Conservation (phyloP, 2,888 invertebrate species). For the Ormyrus pomaceus region DNA sequence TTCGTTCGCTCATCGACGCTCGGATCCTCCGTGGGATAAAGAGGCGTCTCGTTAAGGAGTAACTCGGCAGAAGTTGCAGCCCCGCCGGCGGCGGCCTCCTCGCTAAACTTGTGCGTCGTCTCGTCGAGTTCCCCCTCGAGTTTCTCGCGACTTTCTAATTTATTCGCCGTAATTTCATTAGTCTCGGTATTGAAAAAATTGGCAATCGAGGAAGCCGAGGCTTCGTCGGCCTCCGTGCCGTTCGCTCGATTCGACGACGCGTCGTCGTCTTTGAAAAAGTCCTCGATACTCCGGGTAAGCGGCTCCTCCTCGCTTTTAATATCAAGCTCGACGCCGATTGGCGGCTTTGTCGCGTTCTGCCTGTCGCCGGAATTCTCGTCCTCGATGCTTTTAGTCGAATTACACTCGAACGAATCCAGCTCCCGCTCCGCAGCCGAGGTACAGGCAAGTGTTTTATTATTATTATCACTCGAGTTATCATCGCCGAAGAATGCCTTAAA, state of each 20-base stretch:
- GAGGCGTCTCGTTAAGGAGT: neutral
- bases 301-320: constrained; percentile 3
- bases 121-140: neutral
- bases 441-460: neutral
- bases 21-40: neutral
- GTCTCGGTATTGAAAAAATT: too few species aligned
- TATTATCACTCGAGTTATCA: neutral
- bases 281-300: constrained; percentile 6
- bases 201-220: too few species aligned
- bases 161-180: neutral
- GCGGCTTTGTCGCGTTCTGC: neutral
- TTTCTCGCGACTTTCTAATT: neutral
- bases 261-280: neutral
- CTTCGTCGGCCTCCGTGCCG: too few species aligned
- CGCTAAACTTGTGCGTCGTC: neutral
- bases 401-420: constrained; percentile 15
- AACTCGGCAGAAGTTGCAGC: neutral
- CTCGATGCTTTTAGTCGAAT: constrained; percentile 36
- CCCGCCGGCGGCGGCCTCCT: neutral
- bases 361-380: neutral
- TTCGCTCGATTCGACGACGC: neutral
- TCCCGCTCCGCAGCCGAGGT: neutral
- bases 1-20: neutral
- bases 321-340: neutral
- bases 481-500: neutral